Conservation (phyloP, 2,113 vertebrate species). For the Rallus limicola region DNA sequence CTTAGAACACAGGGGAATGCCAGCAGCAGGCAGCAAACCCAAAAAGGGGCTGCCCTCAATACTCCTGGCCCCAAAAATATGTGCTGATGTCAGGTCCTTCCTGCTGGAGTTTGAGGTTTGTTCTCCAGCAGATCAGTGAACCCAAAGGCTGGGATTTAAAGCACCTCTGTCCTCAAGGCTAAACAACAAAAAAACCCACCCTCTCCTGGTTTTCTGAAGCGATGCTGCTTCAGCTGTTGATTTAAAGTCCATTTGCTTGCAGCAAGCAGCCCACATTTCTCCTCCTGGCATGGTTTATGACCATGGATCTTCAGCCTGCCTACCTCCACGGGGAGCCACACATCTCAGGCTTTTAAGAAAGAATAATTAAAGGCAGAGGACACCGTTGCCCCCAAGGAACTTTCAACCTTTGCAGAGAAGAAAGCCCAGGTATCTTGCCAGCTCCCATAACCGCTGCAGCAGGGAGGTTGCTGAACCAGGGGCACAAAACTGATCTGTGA, state of each 20-base stretch:
- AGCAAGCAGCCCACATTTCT: slow-evolving; percentile 38
- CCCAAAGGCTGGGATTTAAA: slow-evolving; percentile 59
- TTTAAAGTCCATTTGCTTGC: slow-evolving; percentile 60
- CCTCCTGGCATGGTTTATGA: slow-evolving; percentile 53
- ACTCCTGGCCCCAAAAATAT: background rate
- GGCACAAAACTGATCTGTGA: background rate
- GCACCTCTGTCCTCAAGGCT: slow-evolving; percentile 61
- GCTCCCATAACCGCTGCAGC: background rate
- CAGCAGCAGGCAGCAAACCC: slow-evolving; percentile 10
- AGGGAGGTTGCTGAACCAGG: background rate
- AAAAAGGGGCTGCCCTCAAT: slow-evolving; percentile 22
- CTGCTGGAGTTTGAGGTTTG: slow-evolving; percentile 31
- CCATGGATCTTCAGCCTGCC: slow-evolving; percentile 28
- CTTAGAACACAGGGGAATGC: background rate
- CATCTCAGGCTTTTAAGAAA: slow-evolving; percentile 42
- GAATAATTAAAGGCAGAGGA: slow-evolving; percentile 54
- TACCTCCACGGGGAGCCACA: slow-evolving; percentile 40
- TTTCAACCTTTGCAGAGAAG: slow-evolving; percentile 21
- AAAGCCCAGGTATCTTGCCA: slow-evolving; percentile 15
- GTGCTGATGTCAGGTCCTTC: slow-evolving; percentile 47
- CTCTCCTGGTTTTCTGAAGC: slow-evolving; percentile 61
- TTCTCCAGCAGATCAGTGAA: slow-evolving; percentile 59
- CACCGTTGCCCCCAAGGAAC: slow-evolving; percentile 22
- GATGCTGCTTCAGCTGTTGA: slow-evolving; percentile 48
- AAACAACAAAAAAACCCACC: background rate